Base-by-base conservation (phyloP, 1,140 invertebrate genomes). In the Hylaeus anthracinus region DNA sequence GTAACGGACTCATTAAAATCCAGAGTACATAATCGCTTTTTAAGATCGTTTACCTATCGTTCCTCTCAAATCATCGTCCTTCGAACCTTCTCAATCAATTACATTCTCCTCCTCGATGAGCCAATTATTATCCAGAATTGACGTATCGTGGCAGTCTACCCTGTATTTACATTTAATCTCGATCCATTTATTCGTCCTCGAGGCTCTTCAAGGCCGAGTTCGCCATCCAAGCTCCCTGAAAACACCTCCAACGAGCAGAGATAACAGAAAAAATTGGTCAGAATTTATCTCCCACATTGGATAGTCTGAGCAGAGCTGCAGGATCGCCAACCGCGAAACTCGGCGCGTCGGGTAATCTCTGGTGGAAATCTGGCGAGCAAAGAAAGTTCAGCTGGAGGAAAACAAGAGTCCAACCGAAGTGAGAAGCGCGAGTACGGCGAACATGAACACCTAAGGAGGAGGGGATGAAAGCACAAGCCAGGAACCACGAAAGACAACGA, bases 111-210 rank as follows among this genome's bases (percentile, higher is more conserved):
- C 26, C 0, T 26, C 26, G 26, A 26, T 26, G 26, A 26, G 26
- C 26, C 26, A 26, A 26, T 26, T 26, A 26, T 26, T 26, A 26
- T 26, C 26, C 26, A 26, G 26, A 26, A 26, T 26, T 26, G 26
- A 26, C 26, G 26, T 26, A 26, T 26, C 26, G 26, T 26, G 26
- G 26, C 26, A 26, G 26, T 26, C 26, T 26, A 26, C 26, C 26
- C 26, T 26, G 26, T 26, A 26, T 26, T 26, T 26, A 26, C 26
- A 26, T 26, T 26, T 26, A 26, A 26, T 26, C 26, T 26, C 26
- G 26, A 26, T 26, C 26, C 26, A 26, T 26, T 26, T 26, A 89
- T 90, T 88, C 79, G 85, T 87, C 82, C 90, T 86, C 86, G 87
- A 88, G 8, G 26, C 26, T 26, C 8, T 2, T 48, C 45, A 48